Conservation (phyloP, 2,113 vertebrate genomes). For the Psittacula cyanocephala region DNA sequence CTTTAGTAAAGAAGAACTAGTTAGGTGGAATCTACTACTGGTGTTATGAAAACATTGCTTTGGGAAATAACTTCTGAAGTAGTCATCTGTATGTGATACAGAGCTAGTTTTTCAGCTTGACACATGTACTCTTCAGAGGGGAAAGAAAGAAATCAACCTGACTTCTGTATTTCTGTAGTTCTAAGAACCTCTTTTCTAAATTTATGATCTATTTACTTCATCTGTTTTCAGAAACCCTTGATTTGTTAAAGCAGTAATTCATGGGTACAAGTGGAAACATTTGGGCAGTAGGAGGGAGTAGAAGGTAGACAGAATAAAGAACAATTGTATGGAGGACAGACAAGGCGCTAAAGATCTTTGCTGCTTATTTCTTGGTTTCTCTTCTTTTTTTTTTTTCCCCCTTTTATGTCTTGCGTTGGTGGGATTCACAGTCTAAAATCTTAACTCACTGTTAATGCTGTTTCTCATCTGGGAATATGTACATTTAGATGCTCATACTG, state of each 20-base stretch:
- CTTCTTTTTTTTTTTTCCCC: not conserved
- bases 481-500: not conserved
- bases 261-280: not conserved
- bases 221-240: not conserved
- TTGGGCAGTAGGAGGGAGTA: not conserved
- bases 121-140: not conserved
- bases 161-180: not conserved
- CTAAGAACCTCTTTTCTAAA: not conserved
- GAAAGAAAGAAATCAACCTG: not conserved
- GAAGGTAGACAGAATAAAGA: constrained; percentile 11
- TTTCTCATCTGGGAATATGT: not conserved
- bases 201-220: not conserved
- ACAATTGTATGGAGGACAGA: not conserved
- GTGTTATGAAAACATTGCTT: not conserved
- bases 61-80: not conserved
- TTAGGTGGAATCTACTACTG: not conserved
- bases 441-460: constrained; percentile 16
- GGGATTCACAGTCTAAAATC: not conserved
- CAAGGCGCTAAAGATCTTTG: not conserved
- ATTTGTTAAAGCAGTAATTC: constrained; percentile 8
- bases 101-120: not conserved
- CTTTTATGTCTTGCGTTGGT: not conserved
- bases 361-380: not conserved
- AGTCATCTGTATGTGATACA: not conserved
- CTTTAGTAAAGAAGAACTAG: not conserved